These are phyloP conservation scores for Chaenogobius annularis DNA, from an alignment of 2,113 vertebrate species.

Conservation along the genomic window DNA sequence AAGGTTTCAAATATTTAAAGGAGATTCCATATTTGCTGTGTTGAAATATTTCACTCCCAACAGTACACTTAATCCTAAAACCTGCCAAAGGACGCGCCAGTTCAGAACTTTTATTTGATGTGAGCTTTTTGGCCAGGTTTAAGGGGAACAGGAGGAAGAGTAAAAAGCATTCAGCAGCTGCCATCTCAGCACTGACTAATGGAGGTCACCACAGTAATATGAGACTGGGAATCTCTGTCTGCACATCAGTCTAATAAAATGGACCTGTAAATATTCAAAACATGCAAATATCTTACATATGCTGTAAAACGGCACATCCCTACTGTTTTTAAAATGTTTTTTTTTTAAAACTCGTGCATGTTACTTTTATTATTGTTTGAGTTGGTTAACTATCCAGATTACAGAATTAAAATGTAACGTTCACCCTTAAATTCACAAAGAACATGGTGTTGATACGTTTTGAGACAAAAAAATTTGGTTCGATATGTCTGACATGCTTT, in stretches of 20 bases:
- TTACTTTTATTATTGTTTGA: no score
- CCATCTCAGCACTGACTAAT: constrained; percentile 56
- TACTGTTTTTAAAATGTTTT: no score
- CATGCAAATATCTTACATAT: background rate
- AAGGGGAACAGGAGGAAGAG: constrained; percentile 26
- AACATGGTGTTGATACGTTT: no score
- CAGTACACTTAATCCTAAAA: constrained; percentile 13
- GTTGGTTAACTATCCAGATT: no score
- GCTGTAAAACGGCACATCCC: no score
- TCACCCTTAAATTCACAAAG: no score
- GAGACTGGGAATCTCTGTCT: constrained; percentile 51
- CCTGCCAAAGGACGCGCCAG: constrained; percentile 19
- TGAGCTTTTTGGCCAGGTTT: constrained; percentile 30
- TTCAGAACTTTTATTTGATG: constrained; percentile 38
- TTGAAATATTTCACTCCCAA: constrained; percentile 40
- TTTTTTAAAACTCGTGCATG: no score
- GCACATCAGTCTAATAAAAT: constrained; percentile 61
- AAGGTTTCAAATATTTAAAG: constrained; percentile 36
- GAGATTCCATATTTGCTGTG: constrained; percentile 21
- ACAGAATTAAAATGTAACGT: no score
- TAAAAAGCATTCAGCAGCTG: constrained; percentile 54
- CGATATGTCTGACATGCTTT: no score
- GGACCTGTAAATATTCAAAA: constrained; percentile 28
- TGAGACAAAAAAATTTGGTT: no score
- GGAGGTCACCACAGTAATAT: constrained; percentile 65